phyloP scores from a whole-genome alignment of 2,797 vertebrate species.

The Aotus griseimembra region DNA sequence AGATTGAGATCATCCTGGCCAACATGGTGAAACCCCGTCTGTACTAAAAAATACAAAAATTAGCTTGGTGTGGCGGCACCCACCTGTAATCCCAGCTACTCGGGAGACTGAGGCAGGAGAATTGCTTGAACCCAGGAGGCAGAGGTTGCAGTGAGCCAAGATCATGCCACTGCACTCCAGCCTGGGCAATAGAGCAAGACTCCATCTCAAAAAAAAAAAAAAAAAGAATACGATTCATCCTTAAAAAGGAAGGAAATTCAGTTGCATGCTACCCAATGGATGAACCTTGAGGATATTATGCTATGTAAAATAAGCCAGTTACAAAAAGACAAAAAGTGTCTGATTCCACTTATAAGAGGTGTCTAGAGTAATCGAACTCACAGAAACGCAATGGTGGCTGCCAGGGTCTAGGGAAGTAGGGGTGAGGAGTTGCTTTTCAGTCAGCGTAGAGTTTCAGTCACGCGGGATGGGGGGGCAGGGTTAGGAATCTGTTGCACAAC shows the following conservation, averaged over 20 bases:
- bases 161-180: too few relatives aligned
- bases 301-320: background rate
- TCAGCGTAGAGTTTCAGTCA: background rate
- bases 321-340: background rate
- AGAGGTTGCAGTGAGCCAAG: too few relatives aligned
- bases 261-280: too few relatives aligned
- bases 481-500: background rate
- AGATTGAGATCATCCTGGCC: too few relatives aligned
- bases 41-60: too few relatives aligned
- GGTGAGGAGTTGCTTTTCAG: background rate
- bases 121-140: too few relatives aligned
- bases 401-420: background rate
- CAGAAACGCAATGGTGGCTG: background rate
- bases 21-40: too few relatives aligned
- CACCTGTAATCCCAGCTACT: too few relatives aligned
- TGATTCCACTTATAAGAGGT: background rate
- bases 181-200: too few relatives aligned
- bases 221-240: background rate
- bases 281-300: background rate
- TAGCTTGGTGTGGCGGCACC: too few relatives aligned
- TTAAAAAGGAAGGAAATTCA: background rate
- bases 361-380: background rate
- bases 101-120: too few relatives aligned
- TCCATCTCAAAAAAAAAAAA: too few relatives aligned
- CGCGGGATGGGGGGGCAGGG: fast-evolving